These are phyloP conservation scores for Madoqua kirkii DNA, from an alignment of 2,113 vertebrate species.

Conservation along the genomic window DNA sequence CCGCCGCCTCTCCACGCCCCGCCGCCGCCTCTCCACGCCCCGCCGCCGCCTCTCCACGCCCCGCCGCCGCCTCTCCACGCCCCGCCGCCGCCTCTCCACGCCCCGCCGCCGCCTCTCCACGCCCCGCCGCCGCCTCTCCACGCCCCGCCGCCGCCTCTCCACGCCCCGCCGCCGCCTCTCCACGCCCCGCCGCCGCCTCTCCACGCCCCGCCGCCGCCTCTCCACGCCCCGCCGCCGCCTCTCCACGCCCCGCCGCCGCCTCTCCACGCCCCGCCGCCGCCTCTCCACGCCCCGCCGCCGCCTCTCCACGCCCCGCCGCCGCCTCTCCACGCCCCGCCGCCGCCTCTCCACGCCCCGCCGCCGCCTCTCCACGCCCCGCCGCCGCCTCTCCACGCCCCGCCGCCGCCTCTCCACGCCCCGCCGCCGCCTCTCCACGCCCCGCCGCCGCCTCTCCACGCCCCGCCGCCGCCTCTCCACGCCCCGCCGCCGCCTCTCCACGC, in stretches of 20 bases:
- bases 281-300: fast-evolving
- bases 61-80: no score
- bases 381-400: fast-evolving
- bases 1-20: fast-evolving
- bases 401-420: no score
- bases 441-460: no score
- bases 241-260: fast-evolving
- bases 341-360: not conserved
- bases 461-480: fast-evolving
- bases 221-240: fast-evolving
- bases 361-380: no score
- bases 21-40: no score
- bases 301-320: fast-evolving
- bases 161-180: fast-evolving
- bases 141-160: no score
- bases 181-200: fast-evolving
- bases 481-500: no score
- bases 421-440: fast-evolving
- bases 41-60: fast-evolving
- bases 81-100: fast-evolving
- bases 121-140: fast-evolving
- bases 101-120: no score
- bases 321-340: no score
- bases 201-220: fast-evolving
- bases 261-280: fast-evolving